A percentile compares a stretch with the other conserved stretches of the same genome.
Evolutionary conservation across 2,797 vertebrate species (phyloP).

Genomic region (Aldrovandia affinis): DNA sequence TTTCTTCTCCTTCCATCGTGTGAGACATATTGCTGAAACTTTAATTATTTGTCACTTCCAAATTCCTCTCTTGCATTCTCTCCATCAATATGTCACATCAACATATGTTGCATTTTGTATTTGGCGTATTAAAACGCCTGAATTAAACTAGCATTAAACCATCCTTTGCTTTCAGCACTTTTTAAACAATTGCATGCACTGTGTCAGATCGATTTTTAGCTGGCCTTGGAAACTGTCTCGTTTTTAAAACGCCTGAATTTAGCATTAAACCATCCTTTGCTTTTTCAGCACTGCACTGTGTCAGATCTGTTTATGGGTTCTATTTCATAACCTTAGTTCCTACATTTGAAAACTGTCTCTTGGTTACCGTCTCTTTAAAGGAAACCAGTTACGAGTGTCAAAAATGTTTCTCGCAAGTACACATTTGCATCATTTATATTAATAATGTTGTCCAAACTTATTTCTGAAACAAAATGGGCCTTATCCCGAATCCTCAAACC

Average conservation of each 20-base stretch:
- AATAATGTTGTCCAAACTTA: not conserved
- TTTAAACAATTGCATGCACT: not conserved
- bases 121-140: not conserved
- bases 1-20: conserved; percentile 24
- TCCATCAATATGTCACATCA: conserved; percentile 28
- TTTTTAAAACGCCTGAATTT: no score
- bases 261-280: no score
- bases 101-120: not conserved
- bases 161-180: not conserved
- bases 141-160: conserved; percentile 14
- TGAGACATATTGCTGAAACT: conserved; percentile 43
- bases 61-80: conserved; percentile 10
- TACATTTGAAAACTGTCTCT: no score
- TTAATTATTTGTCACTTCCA: conserved; percentile 42
- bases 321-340: no score
- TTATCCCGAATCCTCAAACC: not conserved
- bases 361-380: not conserved
- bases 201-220: no score
- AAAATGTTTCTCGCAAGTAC: not conserved
- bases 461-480: not conserved
- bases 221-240: not conserved
- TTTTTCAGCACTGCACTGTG: no score
- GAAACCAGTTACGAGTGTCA: not conserved
- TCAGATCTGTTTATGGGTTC: no score
- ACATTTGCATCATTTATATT: not conserved